Base-by-base conservation (phyloP, 2,888 invertebrate species). In the Sinopyrophorus schimmeli region DNA sequence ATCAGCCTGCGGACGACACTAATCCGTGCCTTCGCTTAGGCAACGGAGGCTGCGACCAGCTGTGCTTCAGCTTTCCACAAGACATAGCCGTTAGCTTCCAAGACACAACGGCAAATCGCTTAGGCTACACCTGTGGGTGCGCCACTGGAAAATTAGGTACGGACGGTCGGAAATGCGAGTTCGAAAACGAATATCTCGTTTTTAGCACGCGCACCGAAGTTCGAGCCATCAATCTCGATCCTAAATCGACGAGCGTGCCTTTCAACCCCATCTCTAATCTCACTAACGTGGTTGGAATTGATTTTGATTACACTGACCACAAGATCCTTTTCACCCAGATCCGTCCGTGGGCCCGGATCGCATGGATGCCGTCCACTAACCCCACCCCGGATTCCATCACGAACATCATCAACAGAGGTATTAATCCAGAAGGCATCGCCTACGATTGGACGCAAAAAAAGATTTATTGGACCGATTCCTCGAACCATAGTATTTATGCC, bases 361-460 rank as follows among this genome's bases (percentile, higher is more conserved):
- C 87, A 0, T 89, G 85, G 80, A 82, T 92, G 70, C 80, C 86
- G 1, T 82, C 89, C 0, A 82, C 81, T 39, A 81, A 80, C 54
- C 91, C 91, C 0, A 80, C 81, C 1, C 71, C 75, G 2, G 70
- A 76, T 3, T 79, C 79, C 34, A 82, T 86, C 3, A 82, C 81
- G 30, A 84, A 82, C 42, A 82, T 92, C 1, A 80, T 90, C 18
- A 84, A 74, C 59, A 85, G 85, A 66, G 88, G 89, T 12, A 91
- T 93, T 41, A 93, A 92, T 72, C 93, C 94, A 0, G 93, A 94
- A 71, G 93, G 94, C 3, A 89, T 95, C 53, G 92, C 94, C 0
- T 94, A 95, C 68, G 98, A 99, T 68, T 99, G 98, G 98, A 92
- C 97, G 0, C 93, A 93, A 60, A 90, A 91, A 69, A 97, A 96